Base-by-base conservation (phyloP, 2,888 invertebrate species). In the Thyatira batis region DNA sequence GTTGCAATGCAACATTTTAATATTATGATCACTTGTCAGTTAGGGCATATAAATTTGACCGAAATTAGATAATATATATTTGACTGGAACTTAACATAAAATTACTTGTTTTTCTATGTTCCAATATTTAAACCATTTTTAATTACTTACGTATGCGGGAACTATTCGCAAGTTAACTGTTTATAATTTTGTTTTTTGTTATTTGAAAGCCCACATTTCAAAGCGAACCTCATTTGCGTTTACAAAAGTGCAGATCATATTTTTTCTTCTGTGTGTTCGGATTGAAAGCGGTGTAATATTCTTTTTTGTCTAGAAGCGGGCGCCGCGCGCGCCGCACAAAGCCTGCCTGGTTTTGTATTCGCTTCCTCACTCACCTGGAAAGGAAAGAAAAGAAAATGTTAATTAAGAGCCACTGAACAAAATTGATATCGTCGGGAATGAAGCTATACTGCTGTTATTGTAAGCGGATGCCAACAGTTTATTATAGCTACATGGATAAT, bases 371-470 rank as follows among this genome's bases (percentile, higher is more conserved):
- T 92, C 90, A 91, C 89, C 89, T 91, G 90, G 84, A 89, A 91
- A 88, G 80, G 81, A 89, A 89, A 90, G 89, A 91, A 91, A 90
- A 88, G 87, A 86, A 88, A 89, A 89, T 86, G 88, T 92, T 92
- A 92, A 92, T 92, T 91, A 92, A 91, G 84, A 90, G 84, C 80
- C 84, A 87, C 85, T 88, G 90, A 87, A 81, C 81, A 85, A 88
- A 87, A 89, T 85, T 87, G 88, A 91, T 91, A 88, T 86, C 83
- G 82, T 81, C 74, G 81, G 74, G 82, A 85, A 85, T 82, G 80
- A 78, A 80, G 80, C 78, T 82, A 73, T 79, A 45, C 27, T 69
- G 78, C 73, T 73, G 76, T 83, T 84, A 85, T 89, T 90, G 81
- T 87, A 82, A 87, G 78, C 79, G 82, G 83, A 85, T 81, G 77